Percentiles rank a stretch among this genome's conserved stretches.
phyloP scores from a whole-genome alignment of 1,140 invertebrate species.

The Sycophaga agraensis region DNA sequence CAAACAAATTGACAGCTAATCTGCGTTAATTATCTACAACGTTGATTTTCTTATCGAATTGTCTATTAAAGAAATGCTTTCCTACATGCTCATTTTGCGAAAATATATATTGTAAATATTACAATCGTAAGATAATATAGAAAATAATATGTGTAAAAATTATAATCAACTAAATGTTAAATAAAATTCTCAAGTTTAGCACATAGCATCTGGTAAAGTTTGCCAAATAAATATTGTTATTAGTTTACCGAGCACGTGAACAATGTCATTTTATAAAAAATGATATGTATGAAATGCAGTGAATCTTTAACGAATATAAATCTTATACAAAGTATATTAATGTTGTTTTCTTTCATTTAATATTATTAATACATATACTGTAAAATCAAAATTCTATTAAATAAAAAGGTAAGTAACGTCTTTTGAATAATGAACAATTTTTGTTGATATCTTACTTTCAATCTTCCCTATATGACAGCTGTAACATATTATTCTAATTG shows the following conservation, averaged over 20 bases:
- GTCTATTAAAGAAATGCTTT: too few species aligned
- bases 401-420: too few species aligned
- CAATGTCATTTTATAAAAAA: constrained; percentile 1
- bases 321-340: not conserved
- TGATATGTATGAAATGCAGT: not conserved
- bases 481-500: too few species aligned
- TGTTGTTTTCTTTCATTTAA: not conserved
- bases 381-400: too few species aligned
- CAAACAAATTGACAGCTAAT: too few species aligned
- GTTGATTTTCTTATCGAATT: too few species aligned
- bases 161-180: constrained; percentile 23
- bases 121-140: not conserved
- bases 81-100: too few species aligned
- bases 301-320: not conserved
- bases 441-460: too few species aligned
- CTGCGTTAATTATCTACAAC: too few species aligned
- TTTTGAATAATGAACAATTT: too few species aligned
- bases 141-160: constrained; percentile 24
- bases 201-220: not conserved
- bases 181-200: constrained; percentile 17
- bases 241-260: not conserved
- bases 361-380: too few species aligned
- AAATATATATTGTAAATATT: constrained; percentile 10
- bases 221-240: constrained; percentile 7
- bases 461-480: too few species aligned